Conservation (phyloP, 1,140 invertebrate species). For the Rhagoletis zephyria region DNA sequence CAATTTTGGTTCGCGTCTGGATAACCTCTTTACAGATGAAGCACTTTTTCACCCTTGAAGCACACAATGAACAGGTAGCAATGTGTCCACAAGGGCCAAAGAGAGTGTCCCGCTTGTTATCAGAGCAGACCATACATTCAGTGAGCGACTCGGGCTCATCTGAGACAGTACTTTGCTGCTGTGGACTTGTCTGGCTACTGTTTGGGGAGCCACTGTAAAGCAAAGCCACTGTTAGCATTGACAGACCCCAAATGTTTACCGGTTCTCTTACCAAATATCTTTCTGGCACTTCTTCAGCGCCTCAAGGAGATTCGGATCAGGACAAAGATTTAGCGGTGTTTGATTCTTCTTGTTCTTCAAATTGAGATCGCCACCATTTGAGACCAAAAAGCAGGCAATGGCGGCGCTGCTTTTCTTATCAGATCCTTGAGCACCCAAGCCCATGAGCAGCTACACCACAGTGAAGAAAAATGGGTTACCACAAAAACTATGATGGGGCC, state of each 20-base stretch:
- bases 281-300: slow-evolving; percentile 94
- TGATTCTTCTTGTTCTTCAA: slow-evolving; percentile 96
- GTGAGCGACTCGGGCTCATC: too few relatives aligned
- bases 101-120: slow-evolving; percentile 90
- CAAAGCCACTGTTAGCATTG: too few relatives aligned
- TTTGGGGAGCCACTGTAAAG: too few relatives aligned
- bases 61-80: slow-evolving; percentile 91
- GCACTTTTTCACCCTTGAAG: slow-evolving; percentile 95
- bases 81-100: slow-evolving; percentile 92
- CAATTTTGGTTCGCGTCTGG: slow-evolving; percentile 86
- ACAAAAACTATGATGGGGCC: too few relatives aligned
- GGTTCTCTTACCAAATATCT: too few relatives aligned
- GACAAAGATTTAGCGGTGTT: slow-evolving; percentile 95
- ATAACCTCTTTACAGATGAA: slow-evolving; percentile 91
- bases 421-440: slow-evolving; percentile 82
- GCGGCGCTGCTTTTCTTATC: slow-evolving; percentile 95
- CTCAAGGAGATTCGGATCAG: slow-evolving; percentile 96
- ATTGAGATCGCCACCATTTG: slow-evolving; percentile 93
- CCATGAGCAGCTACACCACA: too few relatives aligned
- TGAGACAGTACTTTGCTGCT: too few relatives aligned
- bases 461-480: too few relatives aligned
- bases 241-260: too few relatives aligned
- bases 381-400: slow-evolving; percentile 95
- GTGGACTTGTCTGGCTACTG: too few relatives aligned
- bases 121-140: slow-evolving; percentile 97